These are phyloP conservation scores for Enteromius thamalakanensis DNA, from an alignment of 2,797 vertebrate genomes.

Conservation along the genomic window DNA sequence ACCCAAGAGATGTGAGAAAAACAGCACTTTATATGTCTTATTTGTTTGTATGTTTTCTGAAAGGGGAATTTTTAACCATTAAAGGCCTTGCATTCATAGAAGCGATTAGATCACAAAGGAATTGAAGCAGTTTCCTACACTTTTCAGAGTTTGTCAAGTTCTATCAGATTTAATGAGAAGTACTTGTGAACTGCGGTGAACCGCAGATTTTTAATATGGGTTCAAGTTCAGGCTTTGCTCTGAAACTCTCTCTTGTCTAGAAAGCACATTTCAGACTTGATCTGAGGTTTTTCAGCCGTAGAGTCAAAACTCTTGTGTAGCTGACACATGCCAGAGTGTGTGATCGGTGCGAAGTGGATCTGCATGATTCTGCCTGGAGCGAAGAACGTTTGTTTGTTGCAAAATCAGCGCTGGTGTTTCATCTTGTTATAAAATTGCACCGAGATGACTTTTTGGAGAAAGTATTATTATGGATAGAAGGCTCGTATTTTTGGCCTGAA, in stretches of 20 bases:
- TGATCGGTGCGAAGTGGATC: not conserved
- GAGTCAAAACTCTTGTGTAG: not conserved
- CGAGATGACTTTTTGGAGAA: not conserved
- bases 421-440: not conserved
- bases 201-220: not conserved
- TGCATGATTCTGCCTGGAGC: constrained; percentile 18
- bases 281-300: not conserved
- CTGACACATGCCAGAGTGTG: not conserved
- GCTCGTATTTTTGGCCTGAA: not conserved
- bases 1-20: not conserved
- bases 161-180: constrained; percentile 17
- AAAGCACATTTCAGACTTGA: not conserved
- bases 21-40: not conserved
- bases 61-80: not conserved
- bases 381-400: not conserved
- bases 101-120: not conserved
- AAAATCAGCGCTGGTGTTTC: not conserved
- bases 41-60: not conserved
- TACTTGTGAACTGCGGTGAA: not conserved
- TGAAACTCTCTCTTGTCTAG: constrained; percentile 8
- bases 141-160: constrained; percentile 9
- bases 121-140: not conserved
- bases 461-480: not conserved
- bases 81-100: not conserved
- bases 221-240: not conserved